Conservation (phyloP, 2,888 invertebrate species). For the Serrognathus titanus region DNA sequence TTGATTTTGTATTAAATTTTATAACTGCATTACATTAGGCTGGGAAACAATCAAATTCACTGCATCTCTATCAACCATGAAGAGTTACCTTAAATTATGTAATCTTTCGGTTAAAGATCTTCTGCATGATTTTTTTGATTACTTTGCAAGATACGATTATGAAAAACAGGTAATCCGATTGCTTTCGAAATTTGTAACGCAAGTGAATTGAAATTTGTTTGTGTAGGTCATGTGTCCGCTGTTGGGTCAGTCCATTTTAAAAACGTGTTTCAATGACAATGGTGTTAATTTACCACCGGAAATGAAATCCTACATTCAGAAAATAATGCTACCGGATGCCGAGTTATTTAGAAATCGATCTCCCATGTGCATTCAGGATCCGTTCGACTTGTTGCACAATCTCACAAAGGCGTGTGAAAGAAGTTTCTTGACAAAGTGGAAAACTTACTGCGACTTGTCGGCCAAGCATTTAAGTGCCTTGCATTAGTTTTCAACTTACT, state of each 20-base stretch:
- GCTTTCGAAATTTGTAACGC: neutral
- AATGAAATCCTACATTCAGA: constrained; percentile 45
- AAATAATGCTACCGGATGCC: constrained; percentile 30
- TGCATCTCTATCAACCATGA: constrained; percentile 27
- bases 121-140: constrained; percentile 41
- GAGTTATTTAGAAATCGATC: constrained; percentile 45
- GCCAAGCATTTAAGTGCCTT: constrained; percentile 25
- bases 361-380: constrained; percentile 59
- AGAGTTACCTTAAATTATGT: constrained; percentile 28
- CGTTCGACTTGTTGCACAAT: constrained; percentile 58
- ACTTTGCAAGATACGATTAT: constrained; percentile 42
- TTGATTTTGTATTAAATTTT: neutral
- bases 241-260: constrained; percentile 46
- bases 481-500: neutral
- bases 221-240: constrained; percentile 51
- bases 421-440: constrained; percentile 34
- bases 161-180: constrained; percentile 32
- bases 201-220: constrained; percentile 20
- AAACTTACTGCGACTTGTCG: constrained; percentile 35
- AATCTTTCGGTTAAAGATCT: constrained; percentile 29
- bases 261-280: constrained; percentile 41
- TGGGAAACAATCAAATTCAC: constrained; percentile 44
- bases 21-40: constrained; percentile 31
- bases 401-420: constrained; percentile 50
- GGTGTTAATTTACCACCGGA: constrained; percentile 40